These are phyloP conservation scores for Pelochelys cantorii DNA, from an alignment of 2,797 vertebrate species.

Conservation along the genomic window DNA sequence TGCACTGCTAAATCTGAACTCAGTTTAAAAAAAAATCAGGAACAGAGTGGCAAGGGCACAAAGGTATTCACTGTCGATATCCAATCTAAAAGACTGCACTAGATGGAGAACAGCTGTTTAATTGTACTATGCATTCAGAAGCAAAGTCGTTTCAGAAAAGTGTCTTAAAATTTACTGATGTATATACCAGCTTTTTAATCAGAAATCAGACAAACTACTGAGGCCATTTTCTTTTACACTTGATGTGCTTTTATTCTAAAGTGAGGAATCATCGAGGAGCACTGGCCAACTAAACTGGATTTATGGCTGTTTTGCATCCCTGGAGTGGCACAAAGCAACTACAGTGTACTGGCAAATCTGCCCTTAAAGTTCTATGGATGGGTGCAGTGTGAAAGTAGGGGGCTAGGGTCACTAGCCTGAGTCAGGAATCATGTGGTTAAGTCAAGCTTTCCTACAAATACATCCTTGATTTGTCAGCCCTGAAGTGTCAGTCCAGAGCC, in stretches of 20 bases:
- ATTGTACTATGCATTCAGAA: neutral
- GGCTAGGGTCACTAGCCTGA: accelerated
- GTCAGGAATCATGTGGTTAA: accelerated
- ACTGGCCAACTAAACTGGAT: neutral
- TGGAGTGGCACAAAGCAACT: neutral
- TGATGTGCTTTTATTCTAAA: neutral
- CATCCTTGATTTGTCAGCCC: neutral
- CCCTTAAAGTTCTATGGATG: neutral
- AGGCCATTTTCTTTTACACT: neutral
- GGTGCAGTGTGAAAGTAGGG: neutral
- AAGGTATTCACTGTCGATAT: neutral
- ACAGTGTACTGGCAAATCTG: neutral
- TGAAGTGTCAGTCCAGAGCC: accelerated
- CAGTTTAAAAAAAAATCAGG: neutral
- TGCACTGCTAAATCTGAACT: neutral
- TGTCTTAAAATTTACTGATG: slow-evolving; percentile 26
- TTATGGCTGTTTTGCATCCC: neutral
- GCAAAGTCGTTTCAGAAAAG: slow-evolving; percentile 34
- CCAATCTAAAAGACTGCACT: neutral
- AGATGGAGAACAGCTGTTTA: neutral
- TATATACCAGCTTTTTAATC: neutral
- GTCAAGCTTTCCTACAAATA: neutral
- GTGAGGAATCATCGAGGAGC: neutral
- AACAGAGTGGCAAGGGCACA: slow-evolving; percentile 4
- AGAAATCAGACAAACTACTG: slow-evolving; percentile 34